Evolutionary conservation across 92 coral and sea anemone species (phyloP).

Genomic region (Parazoanthus swiftii): DNA sequence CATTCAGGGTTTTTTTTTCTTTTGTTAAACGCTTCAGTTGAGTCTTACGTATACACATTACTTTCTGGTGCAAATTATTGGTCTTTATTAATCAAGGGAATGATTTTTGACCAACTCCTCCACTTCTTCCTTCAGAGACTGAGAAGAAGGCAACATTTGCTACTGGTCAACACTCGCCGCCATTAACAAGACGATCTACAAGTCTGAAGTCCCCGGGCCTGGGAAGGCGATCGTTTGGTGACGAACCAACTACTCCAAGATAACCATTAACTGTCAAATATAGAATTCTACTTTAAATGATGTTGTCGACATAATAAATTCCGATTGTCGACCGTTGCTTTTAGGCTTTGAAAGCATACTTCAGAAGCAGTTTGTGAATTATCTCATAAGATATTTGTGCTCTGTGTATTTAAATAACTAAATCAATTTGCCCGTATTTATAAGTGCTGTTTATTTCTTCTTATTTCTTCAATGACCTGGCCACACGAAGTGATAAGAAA

Average conservation of each 20-base stretch:
- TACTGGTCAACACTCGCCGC: slow-evolving; percentile 3
- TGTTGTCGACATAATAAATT: not conserved
- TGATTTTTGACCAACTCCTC: not conserved
- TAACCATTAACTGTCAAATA: not conserved
- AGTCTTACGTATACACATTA: not conserved
- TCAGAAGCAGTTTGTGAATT: not conserved
- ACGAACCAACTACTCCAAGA: slow-evolving; percentile 18
- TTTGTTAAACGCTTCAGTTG: not conserved
- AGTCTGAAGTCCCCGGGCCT: not conserved
- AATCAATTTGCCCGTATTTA: not conserved
- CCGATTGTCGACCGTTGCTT: not conserved
- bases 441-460: not conserved
- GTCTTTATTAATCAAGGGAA: not conserved
- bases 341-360: not conserved
- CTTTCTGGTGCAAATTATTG: not conserved
- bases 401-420: not conserved
- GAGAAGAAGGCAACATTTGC: not conserved
- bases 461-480: not conserved
- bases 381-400: not conserved
- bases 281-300: not conserved
- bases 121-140: not conserved
- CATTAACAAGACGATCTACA: slow-evolving; percentile 13
- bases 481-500: too few relatives aligned
- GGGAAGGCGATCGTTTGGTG: not conserved
- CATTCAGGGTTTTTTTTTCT: not conserved